Conservation (phyloP, 92 coral and sea anemone genomes). For the Diadumene lineata region DNA sequence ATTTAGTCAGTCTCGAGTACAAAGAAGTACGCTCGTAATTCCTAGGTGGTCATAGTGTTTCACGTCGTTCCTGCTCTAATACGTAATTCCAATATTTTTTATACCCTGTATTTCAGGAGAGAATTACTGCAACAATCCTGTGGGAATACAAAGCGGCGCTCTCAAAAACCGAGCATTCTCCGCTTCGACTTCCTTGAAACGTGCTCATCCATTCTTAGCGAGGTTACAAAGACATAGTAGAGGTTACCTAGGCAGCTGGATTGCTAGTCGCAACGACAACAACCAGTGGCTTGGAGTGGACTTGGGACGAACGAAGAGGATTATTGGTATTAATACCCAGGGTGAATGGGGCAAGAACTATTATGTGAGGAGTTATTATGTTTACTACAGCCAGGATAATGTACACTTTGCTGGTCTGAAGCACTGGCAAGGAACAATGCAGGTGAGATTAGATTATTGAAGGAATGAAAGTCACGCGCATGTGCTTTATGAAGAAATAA, state of each 20-base stretch:
- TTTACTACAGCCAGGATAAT: slow-evolving; percentile 63
- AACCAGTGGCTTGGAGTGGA: slow-evolving; percentile 66
- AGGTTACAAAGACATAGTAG: slow-evolving; percentile 41
- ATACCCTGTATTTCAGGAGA: slow-evolving; percentile 37
- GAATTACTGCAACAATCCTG: slow-evolving; percentile 59
- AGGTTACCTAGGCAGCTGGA: slow-evolving; percentile 52
- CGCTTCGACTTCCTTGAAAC: slow-evolving; percentile 43
- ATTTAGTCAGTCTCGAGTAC: too few species aligned
- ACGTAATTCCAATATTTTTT: too few species aligned
- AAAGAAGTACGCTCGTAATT: too few species aligned
- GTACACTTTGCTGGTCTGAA: slow-evolving; percentile 49
- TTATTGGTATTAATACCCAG: slow-evolving; percentile 69
- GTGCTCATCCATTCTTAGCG: slow-evolving; percentile 47
- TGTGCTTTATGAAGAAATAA: too few species aligned
- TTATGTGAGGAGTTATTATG: slow-evolving; percentile 49
- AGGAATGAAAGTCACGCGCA: too few species aligned
- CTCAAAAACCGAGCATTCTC: slow-evolving; percentile 57
- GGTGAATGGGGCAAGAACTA: slow-evolving; percentile 52
- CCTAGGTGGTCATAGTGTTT: too few species aligned
- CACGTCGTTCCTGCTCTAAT: too few species aligned
- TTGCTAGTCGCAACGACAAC: slow-evolving; percentile 43
- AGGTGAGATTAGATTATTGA: slow-evolving; percentile 25
- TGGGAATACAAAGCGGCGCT: slow-evolving; percentile 55
- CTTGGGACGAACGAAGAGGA: slow-evolving; percentile 47
- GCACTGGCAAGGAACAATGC: slow-evolving; percentile 36